Conservation (phyloP, 2,797 vertebrate genomes). For the Pogoniulus pusillus region DNA sequence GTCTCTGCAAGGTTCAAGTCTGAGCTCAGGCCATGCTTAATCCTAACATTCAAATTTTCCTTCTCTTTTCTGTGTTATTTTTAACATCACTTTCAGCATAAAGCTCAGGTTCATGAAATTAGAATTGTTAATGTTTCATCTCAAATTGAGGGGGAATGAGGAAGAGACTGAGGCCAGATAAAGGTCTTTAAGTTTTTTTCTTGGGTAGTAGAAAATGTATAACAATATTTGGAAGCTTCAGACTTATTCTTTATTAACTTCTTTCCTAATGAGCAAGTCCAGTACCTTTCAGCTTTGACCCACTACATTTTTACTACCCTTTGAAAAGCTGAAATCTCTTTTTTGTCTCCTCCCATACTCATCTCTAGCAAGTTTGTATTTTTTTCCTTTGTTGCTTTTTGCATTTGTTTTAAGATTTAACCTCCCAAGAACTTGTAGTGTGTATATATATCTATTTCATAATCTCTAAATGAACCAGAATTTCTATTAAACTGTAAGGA, state of each 20-base stretch:
- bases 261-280: not conserved
- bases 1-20: not conserved
- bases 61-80: not conserved
- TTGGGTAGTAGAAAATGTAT: not conserved
- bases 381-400: not conserved
- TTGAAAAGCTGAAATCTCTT: not conserved
- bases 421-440: not conserved
- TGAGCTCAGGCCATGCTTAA: not conserved
- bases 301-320: not conserved
- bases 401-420: not conserved
- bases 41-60: not conserved
- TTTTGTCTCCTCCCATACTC: not conserved
- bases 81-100: not conserved
- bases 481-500: slow-evolving; percentile 43
- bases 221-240: not conserved
- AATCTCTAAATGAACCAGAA: slow-evolving; percentile 51
- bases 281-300: not conserved
- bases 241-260: not conserved
- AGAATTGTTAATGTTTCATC: not conserved
- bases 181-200: not conserved
- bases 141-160: not conserved
- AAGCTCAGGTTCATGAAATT: not conserved
- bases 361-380: not conserved
- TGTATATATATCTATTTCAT: not conserved
- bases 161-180: not conserved